These are phyloP conservation scores for Monarcha castaneiventris DNA, from an alignment of 2,113 vertebrate genomes.

Conservation along the genomic window DNA sequence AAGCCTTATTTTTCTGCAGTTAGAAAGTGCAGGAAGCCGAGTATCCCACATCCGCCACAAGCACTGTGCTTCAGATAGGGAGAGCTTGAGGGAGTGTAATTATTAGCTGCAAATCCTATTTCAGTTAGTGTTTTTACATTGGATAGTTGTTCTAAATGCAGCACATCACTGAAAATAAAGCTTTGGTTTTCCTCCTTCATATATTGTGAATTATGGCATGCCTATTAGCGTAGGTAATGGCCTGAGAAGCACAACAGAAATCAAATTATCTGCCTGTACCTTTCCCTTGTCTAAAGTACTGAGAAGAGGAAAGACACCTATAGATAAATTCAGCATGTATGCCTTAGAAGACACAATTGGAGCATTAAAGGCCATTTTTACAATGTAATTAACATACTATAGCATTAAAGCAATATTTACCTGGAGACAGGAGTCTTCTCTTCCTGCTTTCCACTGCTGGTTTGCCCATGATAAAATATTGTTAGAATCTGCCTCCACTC, in stretches of 20 bases:
- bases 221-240: background rate
- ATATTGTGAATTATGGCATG: background rate
- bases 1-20: background rate
- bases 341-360: background rate
- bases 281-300: background rate
- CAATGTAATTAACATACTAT: background rate
- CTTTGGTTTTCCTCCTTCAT: background rate
- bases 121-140: background rate
- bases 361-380: background rate
- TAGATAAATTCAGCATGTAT: background rate
- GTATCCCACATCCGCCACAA: fast-evolving
- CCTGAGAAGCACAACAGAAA: background rate
- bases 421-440: background rate
- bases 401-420: background rate
- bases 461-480: background rate
- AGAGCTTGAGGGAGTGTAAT: background rate
- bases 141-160: background rate
- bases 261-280: background rate
- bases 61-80: fast-evolving
- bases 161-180: background rate
- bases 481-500: background rate
- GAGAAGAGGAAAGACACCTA: background rate
- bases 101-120: background rate
- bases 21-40: fast-evolving
- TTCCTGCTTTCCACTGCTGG: background rate